These are phyloP conservation scores for Megaustenia siamemsis DNA, from an alignment of 2,888 invertebrate genomes.

Conservation along the genomic window DNA sequence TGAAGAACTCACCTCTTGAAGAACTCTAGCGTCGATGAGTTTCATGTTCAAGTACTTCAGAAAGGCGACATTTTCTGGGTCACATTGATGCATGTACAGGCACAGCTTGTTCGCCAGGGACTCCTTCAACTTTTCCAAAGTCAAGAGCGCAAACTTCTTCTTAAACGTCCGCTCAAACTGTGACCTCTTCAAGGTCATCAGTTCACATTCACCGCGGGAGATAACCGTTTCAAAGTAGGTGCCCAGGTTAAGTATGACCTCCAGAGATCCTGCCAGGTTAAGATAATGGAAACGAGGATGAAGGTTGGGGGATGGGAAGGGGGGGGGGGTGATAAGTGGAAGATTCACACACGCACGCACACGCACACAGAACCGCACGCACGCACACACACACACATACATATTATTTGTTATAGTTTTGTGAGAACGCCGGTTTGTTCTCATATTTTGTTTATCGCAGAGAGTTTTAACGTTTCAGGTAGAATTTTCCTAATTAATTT, in stretches of 20 bases:
- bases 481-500: too few relatives aligned
- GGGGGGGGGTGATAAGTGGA: too few relatives aligned
- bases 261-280: constrained; percentile 63
- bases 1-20: constrained; percentile 38
- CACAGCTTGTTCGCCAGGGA: constrained; percentile 65
- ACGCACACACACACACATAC: too few relatives aligned
- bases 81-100: constrained; percentile 68
- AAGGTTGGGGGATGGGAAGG: too few relatives aligned
- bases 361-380: too few relatives aligned
- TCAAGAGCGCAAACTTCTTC: constrained; percentile 62
- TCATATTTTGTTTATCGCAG: too few relatives aligned
- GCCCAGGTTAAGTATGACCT: constrained; percentile 65
- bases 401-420: too few relatives aligned
- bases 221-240: constrained; percentile 67
- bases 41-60: constrained; percentile 71
- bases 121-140: constrained; percentile 64
- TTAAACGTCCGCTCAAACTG: constrained; percentile 69
- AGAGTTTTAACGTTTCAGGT: too few relatives aligned
- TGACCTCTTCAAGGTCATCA: constrained; percentile 65
- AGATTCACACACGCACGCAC: too few relatives aligned
- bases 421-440: too few relatives aligned
- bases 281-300: too few relatives aligned
- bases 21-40: constrained; percentile 62
- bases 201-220: constrained; percentile 65
- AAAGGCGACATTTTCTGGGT: constrained; percentile 61